These are phyloP conservation scores for Ametastegia equiseti DNA, from an alignment of 2,888 invertebrate genomes.

Conservation along the genomic window DNA sequence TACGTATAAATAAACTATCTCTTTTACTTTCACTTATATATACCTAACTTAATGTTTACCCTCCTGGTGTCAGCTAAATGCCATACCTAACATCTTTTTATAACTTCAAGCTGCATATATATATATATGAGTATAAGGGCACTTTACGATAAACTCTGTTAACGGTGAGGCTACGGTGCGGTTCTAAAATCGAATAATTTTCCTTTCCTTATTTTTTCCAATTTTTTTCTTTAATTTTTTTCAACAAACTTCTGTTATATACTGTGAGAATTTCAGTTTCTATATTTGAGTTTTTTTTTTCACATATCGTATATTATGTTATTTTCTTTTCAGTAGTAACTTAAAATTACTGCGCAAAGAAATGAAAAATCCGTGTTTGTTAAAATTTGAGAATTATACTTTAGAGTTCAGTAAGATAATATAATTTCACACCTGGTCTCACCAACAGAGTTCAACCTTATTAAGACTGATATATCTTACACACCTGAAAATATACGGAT, in stretches of 20 bases:
- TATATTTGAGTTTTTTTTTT: too few species aligned
- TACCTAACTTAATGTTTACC: slow-evolving; percentile 40
- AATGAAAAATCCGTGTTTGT: too few species aligned
- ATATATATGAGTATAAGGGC: slow-evolving; percentile 3
- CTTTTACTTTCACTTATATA: slow-evolving; percentile 42
- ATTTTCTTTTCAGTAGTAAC: too few species aligned
- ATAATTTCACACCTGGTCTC: slow-evolving; percentile 54
- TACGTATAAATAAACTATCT: slow-evolving; percentile 44
- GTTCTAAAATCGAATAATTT: background rate
- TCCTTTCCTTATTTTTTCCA: background rate
- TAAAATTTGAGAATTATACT: background rate
- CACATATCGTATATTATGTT: too few species aligned
- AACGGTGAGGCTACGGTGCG: slow-evolving; percentile 31
- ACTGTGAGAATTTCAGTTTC: too few species aligned
- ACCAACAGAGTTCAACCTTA: slow-evolving; percentile 58
- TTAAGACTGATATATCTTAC: slow-evolving; percentile 64
- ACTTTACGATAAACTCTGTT: slow-evolving; percentile 43
- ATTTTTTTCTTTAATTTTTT: too few species aligned
- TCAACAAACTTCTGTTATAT: too few species aligned
- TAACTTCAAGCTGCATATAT: slow-evolving; percentile 29
- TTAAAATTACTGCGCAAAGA: too few species aligned
- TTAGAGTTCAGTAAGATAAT: background rate
- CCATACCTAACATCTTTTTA: slow-evolving; percentile 47
- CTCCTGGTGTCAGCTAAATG: slow-evolving; percentile 40
- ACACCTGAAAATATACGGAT: slow-evolving; percentile 54